Evolutionary conservation across 2,888 invertebrate species (phyloP), one percentile per base, ranked within the genome.

Genomic region (Nineta flava): DNA sequence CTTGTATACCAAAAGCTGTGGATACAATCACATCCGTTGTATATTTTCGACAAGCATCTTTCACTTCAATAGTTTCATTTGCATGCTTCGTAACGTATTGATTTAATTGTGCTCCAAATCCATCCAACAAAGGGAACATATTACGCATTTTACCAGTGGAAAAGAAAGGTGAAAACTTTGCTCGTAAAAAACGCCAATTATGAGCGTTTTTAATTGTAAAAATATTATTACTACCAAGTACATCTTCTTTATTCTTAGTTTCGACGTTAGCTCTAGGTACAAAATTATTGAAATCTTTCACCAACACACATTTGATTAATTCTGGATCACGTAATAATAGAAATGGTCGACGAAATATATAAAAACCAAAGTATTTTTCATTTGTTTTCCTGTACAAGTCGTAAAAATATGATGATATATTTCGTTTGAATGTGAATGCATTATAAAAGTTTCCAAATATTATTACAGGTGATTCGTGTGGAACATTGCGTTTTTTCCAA

Each of bases 251-350:
- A 21, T 64, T 61, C 7, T 3, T 26, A 7, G 26, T 26, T 2
- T 66, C 63, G 1, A 63, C 64, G 7, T 63, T 63, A 34, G 66
- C 65, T 50, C 73, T 61, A 53, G 73, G 68, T 3, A 62, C 60
- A 55, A 74, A 74, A 53, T 67, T 60, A 3, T 67, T 62, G 52
- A 73, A 74, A 56, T 73, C 72, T 45, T 68, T 66, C 2, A 71
- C 65, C 51, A 73, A 54, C 32, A 73, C 59, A 9, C 63, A 57
- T 53, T 71, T 73, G 21, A 73, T 66, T 1, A 72, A 38, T 40
- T 72, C 65, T 0, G 72, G 70, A 54, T 68, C 67, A 32, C 67
- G 61, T 0, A 73, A 50, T 1, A 74, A 54, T 1, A 74, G 53
- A 45, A 65, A 64, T 0, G 74, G 75, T 51, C 65, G 67, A 51